Evolutionary conservation across 2,888 invertebrate species (phyloP), one percentile per base, ranked within the genome.

Genomic region (Tenthredo livida): DNA sequence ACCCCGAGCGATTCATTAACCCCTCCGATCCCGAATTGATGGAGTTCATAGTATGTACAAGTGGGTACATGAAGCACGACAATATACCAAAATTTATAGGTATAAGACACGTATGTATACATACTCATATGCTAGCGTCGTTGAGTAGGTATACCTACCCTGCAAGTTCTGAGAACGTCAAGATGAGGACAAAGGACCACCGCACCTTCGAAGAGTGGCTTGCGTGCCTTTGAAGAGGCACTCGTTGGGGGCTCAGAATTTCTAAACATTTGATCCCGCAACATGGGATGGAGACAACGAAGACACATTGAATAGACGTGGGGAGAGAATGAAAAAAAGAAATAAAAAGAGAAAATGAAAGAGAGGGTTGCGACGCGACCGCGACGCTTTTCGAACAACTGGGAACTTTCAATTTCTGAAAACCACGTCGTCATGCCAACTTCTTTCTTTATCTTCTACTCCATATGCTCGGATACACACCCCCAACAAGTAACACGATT

Each of bases 101-200:
- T 17, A 33, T 4, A 33, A 67, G 33, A 33, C 0, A 29, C 15
- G 7, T 25, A 33, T 3, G 10, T 21, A 25, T 61, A 61, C 61
- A 21, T 12, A 33, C 67, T 33, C 67, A 15, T 15, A 67, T 29
- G 67, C 67, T 67, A 6, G 29, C 15, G 33, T 67, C 33, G 67
- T 67, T 5, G 33, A 67, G 67, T 67, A 33, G 54, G n/a, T 54
- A 54, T 54, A n/a, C 17, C 25, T 17, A n/a, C 70, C n/a, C 43
- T 17, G 40, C 43, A 10, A 40, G 43, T 43, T 21, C 10, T 15
- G 43, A 25, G 73, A 37, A 73, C 43, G 73, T 73, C n/a, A 29
- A 73, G 73, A 43, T n/a, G 25, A 43, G 73, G 73, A 73, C 73
- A 73, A 73, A 73, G 73, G 73, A 73, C 43, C 73, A 43, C 67